Evolutionary conservation across 1,140 invertebrate genomes (phyloP).

Genomic region (Bombus polaris): DNA sequence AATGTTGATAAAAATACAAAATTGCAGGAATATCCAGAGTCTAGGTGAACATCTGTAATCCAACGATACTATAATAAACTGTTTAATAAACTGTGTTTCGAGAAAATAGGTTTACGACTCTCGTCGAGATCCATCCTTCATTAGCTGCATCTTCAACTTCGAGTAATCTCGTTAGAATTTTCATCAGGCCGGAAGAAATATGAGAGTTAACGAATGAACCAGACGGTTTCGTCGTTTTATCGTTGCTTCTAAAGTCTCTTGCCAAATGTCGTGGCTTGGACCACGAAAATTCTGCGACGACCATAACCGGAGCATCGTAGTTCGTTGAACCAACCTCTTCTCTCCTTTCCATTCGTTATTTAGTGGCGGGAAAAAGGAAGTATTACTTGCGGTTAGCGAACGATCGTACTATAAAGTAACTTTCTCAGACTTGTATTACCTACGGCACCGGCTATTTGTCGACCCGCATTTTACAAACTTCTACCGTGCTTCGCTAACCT

Average conservation of each 20-base stretch:
- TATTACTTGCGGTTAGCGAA: slow-evolving; percentile 44
- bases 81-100: too few species aligned
- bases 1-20: too few species aligned
- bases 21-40: too few species aligned
- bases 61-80: too few species aligned
- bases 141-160: too few species aligned
- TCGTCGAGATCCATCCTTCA: too few species aligned
- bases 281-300: background rate
- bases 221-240: background rate
- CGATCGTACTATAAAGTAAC: slow-evolving; percentile 38
- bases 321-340: background rate
- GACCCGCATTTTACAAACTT: slow-evolving; percentile 41
- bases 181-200: background rate
- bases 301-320: slow-evolving; percentile 14
- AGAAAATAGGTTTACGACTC: too few species aligned
- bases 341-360: slow-evolving; percentile 6
- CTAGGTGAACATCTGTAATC: too few species aligned
- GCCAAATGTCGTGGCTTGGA: background rate
- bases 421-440: slow-evolving; percentile 55
- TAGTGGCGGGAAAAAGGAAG: slow-evolving; percentile 22
- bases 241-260: background rate
- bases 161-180: slow-evolving; percentile 6
- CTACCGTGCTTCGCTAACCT: background rate
- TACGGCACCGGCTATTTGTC: background rate
- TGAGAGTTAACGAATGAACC: background rate